phyloP scores from a whole-genome alignment of 2,888 invertebrate species.

The Microctonus hyperodae region DNA sequence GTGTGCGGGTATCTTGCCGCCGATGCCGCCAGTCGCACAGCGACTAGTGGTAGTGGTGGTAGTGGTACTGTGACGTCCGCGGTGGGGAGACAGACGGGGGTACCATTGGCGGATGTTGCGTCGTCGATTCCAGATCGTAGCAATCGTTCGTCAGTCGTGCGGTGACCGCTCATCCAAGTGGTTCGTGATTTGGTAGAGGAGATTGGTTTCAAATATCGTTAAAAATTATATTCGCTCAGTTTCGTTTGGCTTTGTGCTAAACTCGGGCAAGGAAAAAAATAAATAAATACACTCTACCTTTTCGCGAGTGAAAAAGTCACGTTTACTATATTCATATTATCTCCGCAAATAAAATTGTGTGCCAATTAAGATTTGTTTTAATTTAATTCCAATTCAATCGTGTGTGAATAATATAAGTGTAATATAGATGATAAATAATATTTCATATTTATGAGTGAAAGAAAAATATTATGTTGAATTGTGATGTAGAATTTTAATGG shows the following conservation, averaged over 20 bases:
- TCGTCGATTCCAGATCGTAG: conserved; percentile 57
- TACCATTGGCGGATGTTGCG: conserved; percentile 59
- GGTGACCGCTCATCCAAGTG: conserved; percentile 55
- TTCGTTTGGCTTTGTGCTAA: background rate
- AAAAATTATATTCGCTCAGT: background rate
- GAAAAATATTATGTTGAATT: background rate
- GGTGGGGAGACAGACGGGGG: conserved; percentile 46
- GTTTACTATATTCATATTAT: background rate
- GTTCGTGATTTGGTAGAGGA: conserved; percentile 34
- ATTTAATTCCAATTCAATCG: background rate
- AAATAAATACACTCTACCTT: background rate
- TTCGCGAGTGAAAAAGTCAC: background rate
- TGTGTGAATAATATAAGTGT: background rate
- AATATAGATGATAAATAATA: background rate
- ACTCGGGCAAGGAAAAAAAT: background rate
- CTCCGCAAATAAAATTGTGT: background rate
- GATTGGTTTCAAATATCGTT: conserved; percentile 28
- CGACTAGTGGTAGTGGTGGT: conserved; percentile 34
- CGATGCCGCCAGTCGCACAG: conserved; percentile 27
- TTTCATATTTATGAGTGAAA: background rate
- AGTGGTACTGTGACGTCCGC: conserved; percentile 24
- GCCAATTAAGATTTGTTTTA: background rate
- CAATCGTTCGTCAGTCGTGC: conserved; percentile 60
- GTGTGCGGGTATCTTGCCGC: conserved; percentile 30
- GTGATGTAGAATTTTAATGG: background rate